These are phyloP conservation scores for Argopecten irradians DNA, from an alignment of 1,140 invertebrate genomes.

Conservation along the genomic window DNA sequence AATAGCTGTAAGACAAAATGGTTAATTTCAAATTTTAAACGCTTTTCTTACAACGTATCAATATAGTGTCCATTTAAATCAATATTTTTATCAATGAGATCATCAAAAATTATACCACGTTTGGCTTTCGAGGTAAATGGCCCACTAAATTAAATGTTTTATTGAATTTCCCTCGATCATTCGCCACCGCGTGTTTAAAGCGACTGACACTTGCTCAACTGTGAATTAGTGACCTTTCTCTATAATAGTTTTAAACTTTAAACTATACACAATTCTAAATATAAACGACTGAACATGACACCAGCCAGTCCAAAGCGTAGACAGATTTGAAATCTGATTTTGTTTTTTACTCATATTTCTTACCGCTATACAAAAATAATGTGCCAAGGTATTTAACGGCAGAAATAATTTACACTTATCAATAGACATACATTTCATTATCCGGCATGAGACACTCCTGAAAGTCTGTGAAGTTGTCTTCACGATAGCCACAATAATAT, in stretches of 20 bases:
- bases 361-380: background rate
- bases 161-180: background rate
- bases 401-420: background rate
- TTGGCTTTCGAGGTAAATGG: background rate
- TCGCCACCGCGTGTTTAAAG: background rate
- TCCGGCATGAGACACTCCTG: background rate
- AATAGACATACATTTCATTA: background rate
- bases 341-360: background rate
- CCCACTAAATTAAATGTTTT: background rate
- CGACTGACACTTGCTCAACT: background rate
- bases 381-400: background rate
- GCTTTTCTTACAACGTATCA: no score
- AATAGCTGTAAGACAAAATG: no score
- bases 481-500: background rate
- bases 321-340: background rate
- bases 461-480: background rate
- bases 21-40: no score
- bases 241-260: background rate
- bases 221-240: background rate
- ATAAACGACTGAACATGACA: background rate
- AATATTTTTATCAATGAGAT: background rate
- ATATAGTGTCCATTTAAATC: no score
- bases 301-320: background rate
- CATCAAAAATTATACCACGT: background rate
- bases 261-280: background rate